Evolutionary conservation across 2,113 vertebrate genomes (phyloP).

Genomic region (Scartelaos histophorus): DNA sequence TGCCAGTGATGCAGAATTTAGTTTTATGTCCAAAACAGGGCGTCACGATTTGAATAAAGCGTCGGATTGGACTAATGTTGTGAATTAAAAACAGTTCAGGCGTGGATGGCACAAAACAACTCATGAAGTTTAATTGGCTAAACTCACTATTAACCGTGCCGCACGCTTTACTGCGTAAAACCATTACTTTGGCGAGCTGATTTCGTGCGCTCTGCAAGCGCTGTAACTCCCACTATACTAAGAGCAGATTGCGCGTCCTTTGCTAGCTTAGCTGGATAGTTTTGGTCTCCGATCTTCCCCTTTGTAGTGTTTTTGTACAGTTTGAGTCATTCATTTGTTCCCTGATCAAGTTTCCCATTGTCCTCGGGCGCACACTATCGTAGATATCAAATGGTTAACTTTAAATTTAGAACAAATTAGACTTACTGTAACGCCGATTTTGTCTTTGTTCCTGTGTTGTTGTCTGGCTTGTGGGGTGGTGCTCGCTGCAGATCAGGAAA

Average conservation of each 20-base stretch:
- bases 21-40: neutral
- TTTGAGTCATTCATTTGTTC: neutral
- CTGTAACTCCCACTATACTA: neutral
- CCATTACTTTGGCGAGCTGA: neutral
- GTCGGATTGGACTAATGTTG: conserved; percentile 15
- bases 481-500: neutral
- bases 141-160: neutral
- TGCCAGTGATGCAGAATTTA: neutral
- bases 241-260: neutral
- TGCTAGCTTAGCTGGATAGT: too few relatives aligned
- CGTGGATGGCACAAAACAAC: neutral
- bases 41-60: conserved; percentile 38
- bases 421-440: conserved; percentile 1
- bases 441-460: conserved; percentile 4
- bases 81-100: conserved; percentile 16
- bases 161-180: neutral
- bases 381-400: neutral
- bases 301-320: neutral
- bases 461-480: neutral
- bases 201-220: neutral
- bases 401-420: neutral
- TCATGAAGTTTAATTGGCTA: neutral
- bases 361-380: neutral
- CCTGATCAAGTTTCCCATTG: neutral
- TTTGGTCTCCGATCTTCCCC: neutral